These are phyloP conservation scores for Diphyllodes magnificus DNA, from an alignment of 2,113 vertebrate genomes.

Conservation along the genomic window DNA sequence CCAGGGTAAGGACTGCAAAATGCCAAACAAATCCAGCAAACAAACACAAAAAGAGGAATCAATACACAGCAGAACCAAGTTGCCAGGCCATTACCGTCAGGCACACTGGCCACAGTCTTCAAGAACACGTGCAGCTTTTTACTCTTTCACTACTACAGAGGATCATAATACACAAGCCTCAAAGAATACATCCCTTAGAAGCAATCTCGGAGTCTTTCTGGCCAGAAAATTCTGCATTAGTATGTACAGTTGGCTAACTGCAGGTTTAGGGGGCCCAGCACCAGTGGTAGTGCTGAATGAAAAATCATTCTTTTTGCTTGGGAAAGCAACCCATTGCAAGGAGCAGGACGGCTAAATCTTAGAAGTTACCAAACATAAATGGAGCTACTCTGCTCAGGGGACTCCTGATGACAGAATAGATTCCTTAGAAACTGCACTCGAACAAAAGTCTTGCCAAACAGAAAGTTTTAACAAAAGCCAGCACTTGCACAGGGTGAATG, in stretches of 20 bases:
- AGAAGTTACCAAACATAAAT: not conserved
- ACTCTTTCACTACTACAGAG: not conserved
- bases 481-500: not conserved
- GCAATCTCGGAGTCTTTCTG: not conserved
- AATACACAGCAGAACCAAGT: not conserved
- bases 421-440: not conserved
- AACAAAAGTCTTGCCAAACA: not conserved
- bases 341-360: not conserved
- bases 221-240: not conserved
- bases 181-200: not conserved
- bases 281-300: not conserved
- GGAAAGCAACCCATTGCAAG: not conserved
- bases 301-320: not conserved
- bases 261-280: not conserved
- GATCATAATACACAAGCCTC: not conserved
- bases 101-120: not conserved
- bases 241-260: not conserved
- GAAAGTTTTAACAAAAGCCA: slow-evolving; percentile 1
- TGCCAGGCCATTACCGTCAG: not conserved
- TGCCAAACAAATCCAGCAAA: not conserved
- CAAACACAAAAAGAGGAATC: not conserved
- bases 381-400: not conserved
- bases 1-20: not conserved
- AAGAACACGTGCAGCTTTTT: not conserved
- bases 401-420: not conserved